Evolutionary conservation across 2,113 vertebrate species (phyloP).

Genomic region (Ameiurus melas): DNA sequence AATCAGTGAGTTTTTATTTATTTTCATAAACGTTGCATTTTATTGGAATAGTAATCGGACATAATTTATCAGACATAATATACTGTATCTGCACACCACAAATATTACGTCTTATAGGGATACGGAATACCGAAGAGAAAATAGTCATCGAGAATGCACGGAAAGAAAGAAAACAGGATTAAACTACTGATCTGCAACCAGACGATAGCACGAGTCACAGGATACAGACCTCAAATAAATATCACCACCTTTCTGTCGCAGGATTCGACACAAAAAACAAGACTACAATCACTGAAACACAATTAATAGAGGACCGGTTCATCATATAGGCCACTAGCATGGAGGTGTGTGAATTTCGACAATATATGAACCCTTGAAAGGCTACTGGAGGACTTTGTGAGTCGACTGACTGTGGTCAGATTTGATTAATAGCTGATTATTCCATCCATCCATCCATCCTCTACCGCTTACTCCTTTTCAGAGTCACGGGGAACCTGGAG

Average conservation of each 20-base stretch:
- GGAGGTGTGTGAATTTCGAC: not conserved
- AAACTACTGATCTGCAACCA: not conserved
- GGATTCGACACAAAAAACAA: not conserved
- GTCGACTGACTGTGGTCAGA: not conserved
- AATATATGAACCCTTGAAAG: not conserved
- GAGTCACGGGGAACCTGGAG: no score
- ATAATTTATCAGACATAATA: not conserved
- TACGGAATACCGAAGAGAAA: not conserved
- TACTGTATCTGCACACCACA: not conserved
- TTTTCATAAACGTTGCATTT: not conserved
- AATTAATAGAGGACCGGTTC: not conserved
- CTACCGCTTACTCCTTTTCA: no score
- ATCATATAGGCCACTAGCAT: not conserved
- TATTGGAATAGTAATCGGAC: not conserved
- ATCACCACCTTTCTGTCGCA: not conserved
- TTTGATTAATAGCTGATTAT: no score
- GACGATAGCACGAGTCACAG: not conserved
- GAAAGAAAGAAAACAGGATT: not conserved
- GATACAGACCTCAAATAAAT: not conserved
- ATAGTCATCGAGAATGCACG: not conserved
- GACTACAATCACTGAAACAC: not conserved
- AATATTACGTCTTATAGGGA: not conserved
- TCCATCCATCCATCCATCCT: no score
- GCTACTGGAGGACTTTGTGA: not conserved
- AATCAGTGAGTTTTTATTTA: not conserved